phyloP scores from a whole-genome alignment of 1,140 invertebrate species.

The Drosophila ohnishii region DNA sequence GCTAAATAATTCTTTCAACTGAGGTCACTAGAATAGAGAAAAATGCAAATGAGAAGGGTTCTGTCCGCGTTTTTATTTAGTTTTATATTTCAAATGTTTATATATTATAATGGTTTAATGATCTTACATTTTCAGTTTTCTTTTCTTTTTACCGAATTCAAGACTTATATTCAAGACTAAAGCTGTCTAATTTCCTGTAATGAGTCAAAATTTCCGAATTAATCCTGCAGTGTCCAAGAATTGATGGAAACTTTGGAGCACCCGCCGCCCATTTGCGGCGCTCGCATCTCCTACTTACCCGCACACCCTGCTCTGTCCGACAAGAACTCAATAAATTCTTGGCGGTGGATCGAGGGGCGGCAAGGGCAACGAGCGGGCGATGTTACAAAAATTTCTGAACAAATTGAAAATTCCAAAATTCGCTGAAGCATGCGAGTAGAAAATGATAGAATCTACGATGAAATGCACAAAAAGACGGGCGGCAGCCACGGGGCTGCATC shows the following conservation, averaged over 20 bases:
- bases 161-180: neutral
- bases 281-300: neutral
- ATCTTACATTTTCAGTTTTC: too few relatives aligned
- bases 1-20: too few relatives aligned
- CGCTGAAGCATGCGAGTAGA: slow-evolving; percentile 75
- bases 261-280: neutral
- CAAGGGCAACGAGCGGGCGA: neutral
- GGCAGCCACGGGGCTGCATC: slow-evolving; percentile 14
- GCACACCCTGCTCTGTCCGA: neutral
- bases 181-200: neutral
- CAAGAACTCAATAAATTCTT: slow-evolving; percentile 53
- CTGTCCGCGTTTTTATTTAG: too few relatives aligned
- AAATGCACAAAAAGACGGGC: slow-evolving; percentile 70
- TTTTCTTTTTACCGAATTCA: too few relatives aligned
- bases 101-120: too few relatives aligned
- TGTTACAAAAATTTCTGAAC: slow-evolving; percentile 76
- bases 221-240: neutral
- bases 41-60: too few relatives aligned
- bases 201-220: neutral
- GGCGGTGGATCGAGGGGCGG: slow-evolving; percentile 17
- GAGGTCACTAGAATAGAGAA: neutral
- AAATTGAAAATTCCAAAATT: slow-evolving; percentile 81
- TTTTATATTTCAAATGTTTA: neutral
- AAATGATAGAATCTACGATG: slow-evolving; percentile 80
- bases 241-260: slow-evolving; percentile 1